These are phyloP conservation scores for Proctacanthus coquilletti DNA, from an alignment of 1,140 invertebrate genomes.

Conservation along the genomic window DNA sequence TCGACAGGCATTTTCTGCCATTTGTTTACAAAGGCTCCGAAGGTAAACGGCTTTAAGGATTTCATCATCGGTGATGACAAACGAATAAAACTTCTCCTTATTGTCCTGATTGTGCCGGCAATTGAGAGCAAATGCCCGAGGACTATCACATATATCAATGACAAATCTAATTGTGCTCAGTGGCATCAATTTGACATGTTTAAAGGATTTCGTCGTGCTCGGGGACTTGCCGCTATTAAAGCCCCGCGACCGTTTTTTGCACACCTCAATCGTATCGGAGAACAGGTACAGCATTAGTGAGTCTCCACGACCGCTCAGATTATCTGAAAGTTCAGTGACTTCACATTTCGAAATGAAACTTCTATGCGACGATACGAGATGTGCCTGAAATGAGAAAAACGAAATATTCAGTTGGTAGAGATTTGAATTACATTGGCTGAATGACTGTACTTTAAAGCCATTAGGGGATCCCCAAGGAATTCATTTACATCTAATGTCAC, in stretches of 20 bases:
- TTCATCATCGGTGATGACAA: conserved; percentile 65
- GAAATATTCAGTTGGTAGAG: no score
- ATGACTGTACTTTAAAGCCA: no score
- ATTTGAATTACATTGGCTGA: no score
- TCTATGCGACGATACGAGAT: conserved; percentile 81
- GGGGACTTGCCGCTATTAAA: conserved; percentile 55
- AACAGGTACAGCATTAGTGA: conserved; percentile 82
- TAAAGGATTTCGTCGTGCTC: conserved; percentile 62
- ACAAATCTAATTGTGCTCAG: conserved; percentile 78
- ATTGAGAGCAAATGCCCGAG: conserved; percentile 76
- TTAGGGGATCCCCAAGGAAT: no score
- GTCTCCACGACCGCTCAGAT: conserved; percentile 70
- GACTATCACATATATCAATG: conserved; percentile 69
- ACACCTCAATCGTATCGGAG: conserved; percentile 84
- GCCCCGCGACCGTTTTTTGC: conserved; percentile 69
- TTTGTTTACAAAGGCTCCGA: conserved; percentile 65
- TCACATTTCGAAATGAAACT: conserved; percentile 76
- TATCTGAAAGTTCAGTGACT: conserved; percentile 76
- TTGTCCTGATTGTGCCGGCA: conserved; percentile 66
- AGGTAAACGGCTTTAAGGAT: conserved; percentile 67
- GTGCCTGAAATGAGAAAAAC: conserved; percentile 39
- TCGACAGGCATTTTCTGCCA: conserved; percentile 73
- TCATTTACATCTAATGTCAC: no score
- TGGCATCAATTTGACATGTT: conserved; percentile 79
- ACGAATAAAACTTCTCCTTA: conserved; percentile 77